These are phyloP conservation scores for Cetoscarus ocellatus DNA, from an alignment of 2,797 vertebrate species.

Conservation along the genomic window DNA sequence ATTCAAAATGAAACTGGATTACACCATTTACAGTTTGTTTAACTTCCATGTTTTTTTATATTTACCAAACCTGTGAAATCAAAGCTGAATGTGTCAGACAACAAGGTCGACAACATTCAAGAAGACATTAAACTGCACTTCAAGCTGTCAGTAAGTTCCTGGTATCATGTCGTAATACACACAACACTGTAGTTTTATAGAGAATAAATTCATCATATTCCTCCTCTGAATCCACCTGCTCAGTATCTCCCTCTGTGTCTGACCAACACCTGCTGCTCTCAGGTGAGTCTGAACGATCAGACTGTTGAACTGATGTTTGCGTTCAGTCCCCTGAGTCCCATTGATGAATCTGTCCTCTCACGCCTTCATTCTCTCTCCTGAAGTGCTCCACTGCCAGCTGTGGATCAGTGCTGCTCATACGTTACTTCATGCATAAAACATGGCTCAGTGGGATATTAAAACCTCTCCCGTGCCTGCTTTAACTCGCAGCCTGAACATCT, in stretches of 20 bases:
- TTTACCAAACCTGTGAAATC: too few relatives aligned
- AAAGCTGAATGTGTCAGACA: too few relatives aligned
- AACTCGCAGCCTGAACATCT: background rate
- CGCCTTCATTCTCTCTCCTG: background rate
- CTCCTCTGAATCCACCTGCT: background rate
- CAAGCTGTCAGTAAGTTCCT: too few relatives aligned
- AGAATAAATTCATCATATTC: background rate
- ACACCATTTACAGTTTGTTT: too few relatives aligned
- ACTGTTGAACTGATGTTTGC: background rate
- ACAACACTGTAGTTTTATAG: background rate
- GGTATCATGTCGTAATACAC: background rate
- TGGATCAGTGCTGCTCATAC: constrained; percentile 2
- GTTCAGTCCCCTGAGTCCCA: background rate
- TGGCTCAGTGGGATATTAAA: constrained; percentile 16
- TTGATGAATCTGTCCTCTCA: background rate
- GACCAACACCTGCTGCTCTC: background rate
- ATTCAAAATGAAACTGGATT: too few relatives aligned
- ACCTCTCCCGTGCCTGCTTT: background rate
- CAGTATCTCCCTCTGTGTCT: background rate
- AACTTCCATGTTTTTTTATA: too few relatives aligned
- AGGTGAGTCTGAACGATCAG: too few relatives aligned
- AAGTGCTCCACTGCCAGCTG: background rate
- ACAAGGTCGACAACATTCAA: too few relatives aligned
- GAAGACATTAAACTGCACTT: too few relatives aligned
- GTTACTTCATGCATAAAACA: constrained; percentile 49